Conservation (phyloP, 1,140 invertebrate genomes). For the Lepidurus packardi region DNA sequence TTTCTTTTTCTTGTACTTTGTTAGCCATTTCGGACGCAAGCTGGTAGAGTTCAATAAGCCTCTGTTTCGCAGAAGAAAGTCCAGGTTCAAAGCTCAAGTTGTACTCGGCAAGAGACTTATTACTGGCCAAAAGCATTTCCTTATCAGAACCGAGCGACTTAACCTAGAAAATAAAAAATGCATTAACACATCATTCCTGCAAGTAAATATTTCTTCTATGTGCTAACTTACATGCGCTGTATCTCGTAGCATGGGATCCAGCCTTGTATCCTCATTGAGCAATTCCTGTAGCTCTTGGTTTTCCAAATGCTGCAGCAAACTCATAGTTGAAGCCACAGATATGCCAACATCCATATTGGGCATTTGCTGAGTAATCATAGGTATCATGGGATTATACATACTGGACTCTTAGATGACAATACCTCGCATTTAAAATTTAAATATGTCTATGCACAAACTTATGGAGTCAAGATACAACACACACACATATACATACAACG, state of each 20-base stretch:
- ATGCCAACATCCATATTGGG: not conserved
- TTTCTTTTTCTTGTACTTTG: constrained; percentile 54
- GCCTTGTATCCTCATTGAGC: constrained; percentile 73
- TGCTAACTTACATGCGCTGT: constrained; percentile 62
- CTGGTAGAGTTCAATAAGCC: constrained; percentile 61
- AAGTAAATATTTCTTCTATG: constrained; percentile 24
- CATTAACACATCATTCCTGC: not conserved
- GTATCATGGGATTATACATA: not conserved
- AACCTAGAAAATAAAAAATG: constrained; percentile 51
- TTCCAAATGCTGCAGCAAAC: constrained; percentile 53
- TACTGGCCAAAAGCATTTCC: constrained; percentile 74
- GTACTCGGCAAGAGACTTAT: constrained; percentile 76
- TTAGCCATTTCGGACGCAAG: constrained; percentile 59
- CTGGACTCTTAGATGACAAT: not conserved
- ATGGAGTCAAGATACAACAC: not conserved
- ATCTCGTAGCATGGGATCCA: constrained; percentile 70
- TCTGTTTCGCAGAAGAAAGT: constrained; percentile 63
- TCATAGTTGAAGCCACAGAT: constrained; percentile 43
- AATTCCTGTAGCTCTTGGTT: constrained; percentile 75
- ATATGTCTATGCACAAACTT: not conserved
- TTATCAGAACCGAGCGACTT: constrained; percentile 73
- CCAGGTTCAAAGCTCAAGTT: constrained; percentile 76
- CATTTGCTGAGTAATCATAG: not conserved
- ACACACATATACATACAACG: not conserved
- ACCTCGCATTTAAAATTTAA: not conserved